Percentiles rank a stretch among this genome's conserved stretches.
These are phyloP conservation scores for Columba guinea DNA, from an alignment of 2,797 vertebrate species.

Conservation along the genomic window DNA sequence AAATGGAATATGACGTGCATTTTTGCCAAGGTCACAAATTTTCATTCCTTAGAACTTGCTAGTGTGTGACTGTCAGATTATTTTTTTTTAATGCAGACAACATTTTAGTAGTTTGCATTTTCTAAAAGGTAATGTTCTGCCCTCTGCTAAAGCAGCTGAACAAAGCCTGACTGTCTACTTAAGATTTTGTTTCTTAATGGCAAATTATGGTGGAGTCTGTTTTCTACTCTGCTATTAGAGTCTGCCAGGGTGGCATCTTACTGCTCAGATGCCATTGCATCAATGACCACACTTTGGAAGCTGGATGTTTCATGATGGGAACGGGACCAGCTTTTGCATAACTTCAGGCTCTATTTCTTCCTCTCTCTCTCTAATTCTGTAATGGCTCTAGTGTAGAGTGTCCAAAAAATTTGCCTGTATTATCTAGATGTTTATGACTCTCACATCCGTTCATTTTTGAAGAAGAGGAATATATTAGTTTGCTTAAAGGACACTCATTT, in stretches of 20 bases:
- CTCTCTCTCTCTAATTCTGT: neutral
- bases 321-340: neutral
- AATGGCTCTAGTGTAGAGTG: neutral
- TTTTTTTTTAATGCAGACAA: neutral
- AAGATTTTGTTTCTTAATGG: neutral
- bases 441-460: neutral
- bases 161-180: neutral
- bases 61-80: neutral
- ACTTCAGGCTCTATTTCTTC: neutral
- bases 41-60: neutral
- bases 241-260: neutral
- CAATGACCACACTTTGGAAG: neutral
- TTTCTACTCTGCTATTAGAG: neutral
- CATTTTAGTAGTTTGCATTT: neutral
- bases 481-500: neutral
- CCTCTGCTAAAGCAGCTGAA: neutral
- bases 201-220: neutral
- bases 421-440: neutral
- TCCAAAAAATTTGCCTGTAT: neutral
- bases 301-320: neutral
- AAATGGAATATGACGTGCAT: conserved; percentile 36
- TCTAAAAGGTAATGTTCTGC: neutral
- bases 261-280: neutral
- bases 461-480: neutral
- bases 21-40: conserved; percentile 14